Evolutionary conservation across 92 coral and sea anemone species (phyloP), one percentile per base, ranked within the genome.

Genomic region (Zoanthus solanderi): DNA sequence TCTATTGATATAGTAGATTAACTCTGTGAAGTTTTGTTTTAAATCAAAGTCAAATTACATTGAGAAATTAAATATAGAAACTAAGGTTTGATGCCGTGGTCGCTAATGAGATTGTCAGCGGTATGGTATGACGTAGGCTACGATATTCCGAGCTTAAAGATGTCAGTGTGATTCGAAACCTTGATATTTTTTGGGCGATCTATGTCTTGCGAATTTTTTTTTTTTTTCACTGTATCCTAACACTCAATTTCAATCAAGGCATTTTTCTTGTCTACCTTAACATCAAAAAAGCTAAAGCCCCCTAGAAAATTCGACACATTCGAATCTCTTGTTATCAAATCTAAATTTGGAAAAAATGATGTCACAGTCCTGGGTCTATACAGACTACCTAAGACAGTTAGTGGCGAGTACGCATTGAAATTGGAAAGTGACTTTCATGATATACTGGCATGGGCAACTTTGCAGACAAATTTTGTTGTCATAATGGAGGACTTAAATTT

Each of bases 171-270:
- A 23, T 23, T 23, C 23, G 23, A 23, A 23, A 23, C 23, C 23
- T 23, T 23, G 23, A 23, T 23, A 23, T 23, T 23, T 23, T 23
- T 23, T 23, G 23, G 23, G 23, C 23, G 23, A 23, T 23, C 23
- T 23, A 23, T 23, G 23, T 23, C 23, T 23, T 23, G 23, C 23
- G 23, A 23, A 23, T 23, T 23, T 23, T 23, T 23, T 23, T 23
- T 23, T 23, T 23, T 23, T 23, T 23, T 23, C 23, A 23, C 23
- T 23, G 23, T 90, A 69, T 31, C 90, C 93, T 6, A 85, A 86
- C 80, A 57, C 73, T n/a, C 93, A 90, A 76, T 90, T 90, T 66
- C 46, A 90, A 60, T 90, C 28, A 23, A 78, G 56, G 92, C 89
- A 23, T 90, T 61, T 31, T 74, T 84, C 30, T 89, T 83, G 16